phyloP scores from a whole-genome alignment of 2,888 invertebrate species.

The Xestobium rufovillosum region DNA sequence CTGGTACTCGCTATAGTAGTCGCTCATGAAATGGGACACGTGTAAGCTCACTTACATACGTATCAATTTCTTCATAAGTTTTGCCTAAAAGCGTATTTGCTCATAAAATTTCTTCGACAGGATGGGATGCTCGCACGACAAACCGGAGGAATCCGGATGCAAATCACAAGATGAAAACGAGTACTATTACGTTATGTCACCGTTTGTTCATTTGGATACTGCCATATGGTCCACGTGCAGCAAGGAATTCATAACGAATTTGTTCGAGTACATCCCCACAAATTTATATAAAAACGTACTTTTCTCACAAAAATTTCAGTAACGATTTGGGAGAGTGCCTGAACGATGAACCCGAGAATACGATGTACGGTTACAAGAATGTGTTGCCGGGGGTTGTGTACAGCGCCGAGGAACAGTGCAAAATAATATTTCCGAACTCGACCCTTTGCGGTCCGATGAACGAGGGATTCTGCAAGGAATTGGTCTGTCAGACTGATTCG shows the following conservation, averaged over 20 bases:
- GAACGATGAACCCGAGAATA: slow-evolving; percentile 54
- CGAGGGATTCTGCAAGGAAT: slow-evolving; percentile 42
- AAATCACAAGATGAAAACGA: slow-evolving; percentile 42
- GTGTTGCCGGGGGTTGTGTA: slow-evolving; percentile 60
- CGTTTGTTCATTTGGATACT: slow-evolving; percentile 47
- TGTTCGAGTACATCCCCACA: slow-evolving; percentile 55
- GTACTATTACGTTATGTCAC: slow-evolving; percentile 53
- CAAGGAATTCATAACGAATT: slow-evolving; percentile 47
- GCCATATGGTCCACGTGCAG: slow-evolving; percentile 54
- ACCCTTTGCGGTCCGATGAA: slow-evolving; percentile 32
- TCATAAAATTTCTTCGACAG: slow-evolving; percentile 26
- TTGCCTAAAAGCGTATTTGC: slow-evolving; percentile 10
- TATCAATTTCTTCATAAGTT: slow-evolving; percentile 13
- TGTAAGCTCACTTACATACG: slow-evolving; percentile 45
- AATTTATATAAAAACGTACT: too few relatives aligned
- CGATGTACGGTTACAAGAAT: slow-evolving; percentile 47
- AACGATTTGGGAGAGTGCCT: slow-evolving; percentile 60
- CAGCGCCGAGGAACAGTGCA: slow-evolving; percentile 57
- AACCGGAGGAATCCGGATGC: slow-evolving; percentile 39
- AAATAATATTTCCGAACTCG: slow-evolving; percentile 37
- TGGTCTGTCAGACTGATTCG: slow-evolving; percentile 47
- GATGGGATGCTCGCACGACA: slow-evolving; percentile 44
- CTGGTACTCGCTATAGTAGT: slow-evolving; percentile 56
- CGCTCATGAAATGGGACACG: slow-evolving; percentile 63
- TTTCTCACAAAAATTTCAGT: too few relatives aligned